phyloP scores from a whole-genome alignment of 2,113 vertebrate genomes.

The Pelecanoides urinatrix region DNA sequence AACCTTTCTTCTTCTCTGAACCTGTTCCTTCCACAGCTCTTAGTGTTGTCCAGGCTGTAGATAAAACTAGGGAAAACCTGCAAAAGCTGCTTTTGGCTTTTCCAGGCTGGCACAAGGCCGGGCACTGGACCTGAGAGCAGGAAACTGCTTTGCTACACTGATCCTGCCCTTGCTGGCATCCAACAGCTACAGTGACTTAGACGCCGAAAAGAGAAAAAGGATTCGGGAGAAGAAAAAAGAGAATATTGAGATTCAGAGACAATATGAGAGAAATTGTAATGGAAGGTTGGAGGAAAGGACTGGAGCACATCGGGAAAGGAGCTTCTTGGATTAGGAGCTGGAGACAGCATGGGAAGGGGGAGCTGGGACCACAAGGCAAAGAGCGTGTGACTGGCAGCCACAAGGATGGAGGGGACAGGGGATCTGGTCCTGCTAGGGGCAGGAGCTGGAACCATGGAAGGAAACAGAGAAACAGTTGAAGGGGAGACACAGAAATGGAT shows the following conservation, averaged over 20 bases:
- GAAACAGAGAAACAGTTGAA: background rate
- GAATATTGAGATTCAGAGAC: background rate
- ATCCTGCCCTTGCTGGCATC: background rate
- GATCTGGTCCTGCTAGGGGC: background rate
- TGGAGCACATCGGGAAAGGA: background rate
- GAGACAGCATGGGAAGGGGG: background rate
- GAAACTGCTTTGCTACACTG: background rate
- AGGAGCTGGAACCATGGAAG: background rate
- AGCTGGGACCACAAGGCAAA: background rate
- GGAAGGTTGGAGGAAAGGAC: background rate
- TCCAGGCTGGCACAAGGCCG: background rate
- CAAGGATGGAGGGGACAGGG: background rate
- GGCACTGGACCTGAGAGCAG: background rate
- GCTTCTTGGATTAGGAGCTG: background rate
- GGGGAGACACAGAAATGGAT: background rate
- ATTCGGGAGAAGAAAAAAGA: background rate
- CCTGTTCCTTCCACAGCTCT: background rate
- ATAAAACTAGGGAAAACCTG: background rate
- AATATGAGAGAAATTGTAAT: background rate
- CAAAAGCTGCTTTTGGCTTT: background rate
- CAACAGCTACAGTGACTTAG: background rate
- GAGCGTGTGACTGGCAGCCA: background rate
- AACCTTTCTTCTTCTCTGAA: background rate
- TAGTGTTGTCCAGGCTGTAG: background rate
- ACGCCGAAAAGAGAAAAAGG: background rate